phyloP scores from a whole-genome alignment of 1,140 invertebrate species.

The Bombus breviceps region DNA sequence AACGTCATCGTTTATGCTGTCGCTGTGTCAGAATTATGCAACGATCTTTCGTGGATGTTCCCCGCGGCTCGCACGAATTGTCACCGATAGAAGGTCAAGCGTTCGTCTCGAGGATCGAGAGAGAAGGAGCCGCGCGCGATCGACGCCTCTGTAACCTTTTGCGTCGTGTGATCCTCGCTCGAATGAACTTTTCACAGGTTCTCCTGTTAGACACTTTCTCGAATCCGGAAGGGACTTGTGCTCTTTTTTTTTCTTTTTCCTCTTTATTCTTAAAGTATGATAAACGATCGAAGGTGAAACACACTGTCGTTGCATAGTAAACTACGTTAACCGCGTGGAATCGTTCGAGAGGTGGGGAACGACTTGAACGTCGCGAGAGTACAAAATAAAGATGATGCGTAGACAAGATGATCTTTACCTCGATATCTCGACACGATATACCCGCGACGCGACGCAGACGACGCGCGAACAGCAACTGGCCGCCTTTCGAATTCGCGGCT shows the following conservation, averaged over 20 bases:
- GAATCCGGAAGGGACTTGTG: not conserved
- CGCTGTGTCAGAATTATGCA: constrained; percentile 33
- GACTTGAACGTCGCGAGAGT: not conserved
- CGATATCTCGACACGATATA: constrained; percentile 14
- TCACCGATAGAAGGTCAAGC: constrained; percentile 17
- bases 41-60: constrained; percentile 24
- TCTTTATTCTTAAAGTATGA: not conserved
- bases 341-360: not conserved
- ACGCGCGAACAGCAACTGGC: constrained; percentile 80
- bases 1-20: constrained; percentile 4
- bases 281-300: not conserved
- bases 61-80: not conserved
- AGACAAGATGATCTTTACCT: constrained; percentile 42
- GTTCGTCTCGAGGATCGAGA: not conserved
- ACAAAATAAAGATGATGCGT: not conserved
- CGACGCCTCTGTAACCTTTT: constrained; percentile 39
- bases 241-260: not conserved
- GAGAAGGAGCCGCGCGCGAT: not conserved
- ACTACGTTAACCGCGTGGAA: not conserved
- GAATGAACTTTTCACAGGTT: constrained; percentile 17
- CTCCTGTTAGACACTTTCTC: not conserved
- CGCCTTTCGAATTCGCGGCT: constrained; percentile 80
- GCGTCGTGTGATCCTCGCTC: constrained; percentile 7
- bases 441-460: constrained; percentile 65
- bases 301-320: not conserved